phyloP scores from a whole-genome alignment of 2,797 vertebrate species.

The Tauraco hartlaubi region DNA sequence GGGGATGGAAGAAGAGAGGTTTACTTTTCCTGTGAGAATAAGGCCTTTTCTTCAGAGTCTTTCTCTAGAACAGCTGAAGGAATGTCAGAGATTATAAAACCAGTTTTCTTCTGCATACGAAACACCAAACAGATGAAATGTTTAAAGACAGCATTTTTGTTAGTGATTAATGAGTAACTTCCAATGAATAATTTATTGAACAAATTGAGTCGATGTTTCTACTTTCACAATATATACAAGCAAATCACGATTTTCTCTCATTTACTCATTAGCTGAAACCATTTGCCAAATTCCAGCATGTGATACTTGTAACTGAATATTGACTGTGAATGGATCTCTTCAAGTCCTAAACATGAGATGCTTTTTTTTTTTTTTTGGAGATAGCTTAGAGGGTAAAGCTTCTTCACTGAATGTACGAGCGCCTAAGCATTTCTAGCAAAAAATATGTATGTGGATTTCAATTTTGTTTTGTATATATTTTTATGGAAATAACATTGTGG shows the following conservation, averaged over 20 bases:
- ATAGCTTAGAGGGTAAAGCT: not conserved
- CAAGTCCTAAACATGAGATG: not conserved
- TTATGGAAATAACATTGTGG: not conserved
- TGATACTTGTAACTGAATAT: not conserved
- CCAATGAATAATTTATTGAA: conserved; percentile 41
- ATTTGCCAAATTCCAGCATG: not conserved
- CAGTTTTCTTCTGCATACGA: not conserved
- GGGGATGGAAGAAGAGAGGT: not conserved
- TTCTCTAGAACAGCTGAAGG: not conserved
- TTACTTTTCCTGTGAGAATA: not conserved
- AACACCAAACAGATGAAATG: not conserved
- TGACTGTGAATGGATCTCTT: not conserved
- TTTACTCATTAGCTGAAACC: conserved; percentile 3
- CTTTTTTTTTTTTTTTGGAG: not conserved
- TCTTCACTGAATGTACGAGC: not conserved
- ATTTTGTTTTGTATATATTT: not conserved
- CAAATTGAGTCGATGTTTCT: conserved; percentile 7
- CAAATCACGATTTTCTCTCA: not conserved
- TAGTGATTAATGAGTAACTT: conserved; percentile 20
- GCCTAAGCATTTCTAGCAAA: not conserved
- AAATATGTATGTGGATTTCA: not conserved
- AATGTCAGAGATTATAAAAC: conserved; percentile 1
- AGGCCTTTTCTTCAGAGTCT: not conserved
- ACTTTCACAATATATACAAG: not conserved
- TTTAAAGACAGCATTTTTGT: not conserved